phyloP scores from a whole-genome alignment of 2,888 invertebrate species.

The Anodontia alba region DNA sequence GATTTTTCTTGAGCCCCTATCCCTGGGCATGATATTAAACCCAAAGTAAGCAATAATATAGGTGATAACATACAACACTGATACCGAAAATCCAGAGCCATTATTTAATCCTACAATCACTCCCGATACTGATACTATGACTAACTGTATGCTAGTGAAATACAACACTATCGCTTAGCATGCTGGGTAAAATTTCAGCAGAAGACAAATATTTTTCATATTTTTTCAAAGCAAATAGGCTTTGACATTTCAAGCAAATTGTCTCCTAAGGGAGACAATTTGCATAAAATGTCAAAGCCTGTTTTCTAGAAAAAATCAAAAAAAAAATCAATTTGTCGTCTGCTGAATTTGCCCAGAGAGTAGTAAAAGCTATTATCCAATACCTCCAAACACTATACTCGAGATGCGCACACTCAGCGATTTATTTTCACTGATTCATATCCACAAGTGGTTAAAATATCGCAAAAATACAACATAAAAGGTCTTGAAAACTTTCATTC shows the following conservation, averaged over 20 bases:
- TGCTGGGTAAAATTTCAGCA: too few relatives aligned
- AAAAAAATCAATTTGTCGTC: too few relatives aligned
- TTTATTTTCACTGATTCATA: constrained; percentile 12
- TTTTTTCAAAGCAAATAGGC: too few relatives aligned
- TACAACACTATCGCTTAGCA: too few relatives aligned
- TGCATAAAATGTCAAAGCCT: too few relatives aligned
- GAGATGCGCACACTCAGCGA: constrained; percentile 11
- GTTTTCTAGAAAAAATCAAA: too few relatives aligned
- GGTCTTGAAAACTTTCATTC: constrained; percentile 11
- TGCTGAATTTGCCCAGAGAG: too few relatives aligned
- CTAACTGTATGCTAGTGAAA: constrained; percentile 11
- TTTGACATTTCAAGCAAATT: too few relatives aligned
- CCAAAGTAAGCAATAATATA: not conserved
- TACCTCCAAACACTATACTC: not conserved
- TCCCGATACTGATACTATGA: not conserved
- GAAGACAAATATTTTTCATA: too few relatives aligned
- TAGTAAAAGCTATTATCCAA: too few relatives aligned
- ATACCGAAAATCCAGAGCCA: constrained; percentile 16
- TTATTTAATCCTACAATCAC: constrained; percentile 12
- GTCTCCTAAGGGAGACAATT: too few relatives aligned
- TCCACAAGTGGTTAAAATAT: not conserved
- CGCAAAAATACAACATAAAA: not conserved
- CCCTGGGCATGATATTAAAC: not conserved
- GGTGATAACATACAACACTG: not conserved
- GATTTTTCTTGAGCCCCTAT: constrained; percentile 23